phyloP scores from a whole-genome alignment of 2,797 vertebrate genomes.

The Epinephelus awoara region DNA sequence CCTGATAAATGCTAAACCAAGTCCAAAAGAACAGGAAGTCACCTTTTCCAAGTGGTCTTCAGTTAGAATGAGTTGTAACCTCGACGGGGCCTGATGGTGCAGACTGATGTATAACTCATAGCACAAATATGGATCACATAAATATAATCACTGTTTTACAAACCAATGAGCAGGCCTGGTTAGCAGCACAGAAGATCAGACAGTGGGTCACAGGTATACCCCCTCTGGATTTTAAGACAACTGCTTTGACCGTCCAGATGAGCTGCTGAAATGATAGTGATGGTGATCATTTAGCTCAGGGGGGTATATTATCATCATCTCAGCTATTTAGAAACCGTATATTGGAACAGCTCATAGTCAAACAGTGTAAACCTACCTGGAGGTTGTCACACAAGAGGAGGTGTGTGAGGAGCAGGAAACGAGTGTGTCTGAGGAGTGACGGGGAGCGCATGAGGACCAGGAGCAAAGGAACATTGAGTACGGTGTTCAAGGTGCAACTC shows the following conservation, averaged over 20 bases:
- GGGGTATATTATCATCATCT: neutral
- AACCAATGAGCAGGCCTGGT: constrained; percentile 56
- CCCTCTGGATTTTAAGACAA: constrained; percentile 28
- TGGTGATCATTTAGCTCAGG: constrained; percentile 1
- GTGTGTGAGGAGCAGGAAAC: constrained; percentile 62
- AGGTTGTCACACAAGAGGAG: constrained; percentile 65
- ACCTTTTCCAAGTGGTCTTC: neutral
- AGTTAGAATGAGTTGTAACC: neutral
- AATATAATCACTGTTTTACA: constrained; percentile 27
- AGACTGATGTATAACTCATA: neutral
- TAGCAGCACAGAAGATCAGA: constrained; percentile 46
- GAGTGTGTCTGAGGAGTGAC: constrained; percentile 54
- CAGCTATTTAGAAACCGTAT: neutral
- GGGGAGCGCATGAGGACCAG: constrained; percentile 46
- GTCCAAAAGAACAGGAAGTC: neutral
- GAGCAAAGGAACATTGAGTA: constrained; percentile 51
- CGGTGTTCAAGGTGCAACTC: constrained; percentile 47
- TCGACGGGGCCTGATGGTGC: neutral
- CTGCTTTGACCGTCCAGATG: constrained; percentile 29
- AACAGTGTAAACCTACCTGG: constrained; percentile 23
- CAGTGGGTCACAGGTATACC: constrained; percentile 47
- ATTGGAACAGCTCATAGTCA: neutral
- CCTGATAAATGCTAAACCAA: neutral
- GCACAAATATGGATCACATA: neutral
- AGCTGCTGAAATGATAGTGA: constrained; percentile 50